Percentiles rank a stretch among this genome's conserved stretches.
These are phyloP conservation scores for Onchidella celtica DNA, from an alignment of 2,888 invertebrate genomes.

Conservation along the genomic window DNA sequence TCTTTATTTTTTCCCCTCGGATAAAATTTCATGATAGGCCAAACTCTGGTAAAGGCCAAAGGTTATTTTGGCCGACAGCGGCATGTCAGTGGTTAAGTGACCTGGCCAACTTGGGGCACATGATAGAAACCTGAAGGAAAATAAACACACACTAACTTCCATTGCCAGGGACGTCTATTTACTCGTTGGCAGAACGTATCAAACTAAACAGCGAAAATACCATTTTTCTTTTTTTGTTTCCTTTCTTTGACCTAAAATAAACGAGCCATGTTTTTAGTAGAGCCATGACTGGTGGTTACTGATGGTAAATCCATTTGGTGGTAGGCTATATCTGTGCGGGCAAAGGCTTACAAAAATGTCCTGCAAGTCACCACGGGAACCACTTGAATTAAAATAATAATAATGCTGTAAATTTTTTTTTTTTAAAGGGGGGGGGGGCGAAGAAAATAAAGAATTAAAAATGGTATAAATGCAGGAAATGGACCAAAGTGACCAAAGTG, in stretches of 20 bases:
- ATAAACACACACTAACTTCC: neutral
- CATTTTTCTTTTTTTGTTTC: neutral
- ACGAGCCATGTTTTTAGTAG: neutral
- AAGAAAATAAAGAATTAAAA: too few relatives aligned
- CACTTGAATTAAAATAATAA: too few relatives aligned
- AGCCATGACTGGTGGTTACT: too few relatives aligned
- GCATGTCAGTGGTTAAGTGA: neutral
- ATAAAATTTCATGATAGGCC: neutral
- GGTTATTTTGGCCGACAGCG: neutral
- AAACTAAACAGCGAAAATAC: neutral
- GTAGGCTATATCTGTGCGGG: too few relatives aligned
- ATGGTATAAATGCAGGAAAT: too few relatives aligned
- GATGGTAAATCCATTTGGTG: too few relatives aligned
- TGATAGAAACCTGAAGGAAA: neutral
- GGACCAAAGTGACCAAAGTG: too few relatives aligned
- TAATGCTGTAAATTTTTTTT: too few relatives aligned
- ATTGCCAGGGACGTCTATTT: neutral
- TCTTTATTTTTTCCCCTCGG: neutral
- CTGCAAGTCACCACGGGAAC: too few relatives aligned
- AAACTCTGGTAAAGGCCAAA: neutral
- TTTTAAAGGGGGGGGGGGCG: too few relatives aligned
- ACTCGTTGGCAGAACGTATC: neutral
- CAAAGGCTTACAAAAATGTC: too few relatives aligned
- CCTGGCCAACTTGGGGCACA: neutral
- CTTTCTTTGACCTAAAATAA: neutral